phyloP scores from a whole-genome alignment of 2,113 vertebrate species.

The Corvus moneduloides region DNA sequence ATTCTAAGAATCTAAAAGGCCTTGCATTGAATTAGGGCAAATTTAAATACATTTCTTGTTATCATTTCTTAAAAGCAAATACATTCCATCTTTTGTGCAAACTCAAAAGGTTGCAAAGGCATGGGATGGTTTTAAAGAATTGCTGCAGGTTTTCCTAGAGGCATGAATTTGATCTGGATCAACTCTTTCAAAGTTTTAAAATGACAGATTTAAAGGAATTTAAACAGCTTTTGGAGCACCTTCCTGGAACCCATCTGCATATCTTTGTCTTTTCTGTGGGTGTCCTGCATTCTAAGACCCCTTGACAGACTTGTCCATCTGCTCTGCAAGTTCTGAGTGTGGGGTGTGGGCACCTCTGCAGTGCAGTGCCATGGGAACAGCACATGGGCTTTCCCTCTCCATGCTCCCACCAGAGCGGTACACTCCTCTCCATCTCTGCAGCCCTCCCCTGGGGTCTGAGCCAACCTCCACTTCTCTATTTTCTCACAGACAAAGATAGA shows the following conservation, averaged over 20 bases:
- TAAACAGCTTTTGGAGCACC: background rate
- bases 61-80: background rate
- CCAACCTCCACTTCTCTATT: background rate
- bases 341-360: background rate
- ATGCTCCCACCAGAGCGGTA: accelerated
- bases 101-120: background rate
- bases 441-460: background rate
- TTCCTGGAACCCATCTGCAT: background rate
- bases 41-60: background rate
- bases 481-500: background rate
- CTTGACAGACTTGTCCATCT: background rate
- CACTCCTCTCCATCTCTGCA: accelerated
- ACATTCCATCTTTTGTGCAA: background rate
- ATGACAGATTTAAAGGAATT: background rate
- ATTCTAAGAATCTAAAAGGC: background rate
- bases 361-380: background rate
- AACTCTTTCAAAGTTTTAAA: background rate
- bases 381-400: background rate
- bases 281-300: background rate
- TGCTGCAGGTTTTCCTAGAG: background rate
- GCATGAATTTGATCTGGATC: background rate
- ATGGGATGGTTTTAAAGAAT: background rate
- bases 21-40: background rate
- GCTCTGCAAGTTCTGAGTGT: background rate
- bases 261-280: background rate